Evolutionary conservation across 2,888 invertebrate species (phyloP), one percentile per base, ranked within the genome.

Genomic region (Caenorhabditis macrosperma): DNA sequence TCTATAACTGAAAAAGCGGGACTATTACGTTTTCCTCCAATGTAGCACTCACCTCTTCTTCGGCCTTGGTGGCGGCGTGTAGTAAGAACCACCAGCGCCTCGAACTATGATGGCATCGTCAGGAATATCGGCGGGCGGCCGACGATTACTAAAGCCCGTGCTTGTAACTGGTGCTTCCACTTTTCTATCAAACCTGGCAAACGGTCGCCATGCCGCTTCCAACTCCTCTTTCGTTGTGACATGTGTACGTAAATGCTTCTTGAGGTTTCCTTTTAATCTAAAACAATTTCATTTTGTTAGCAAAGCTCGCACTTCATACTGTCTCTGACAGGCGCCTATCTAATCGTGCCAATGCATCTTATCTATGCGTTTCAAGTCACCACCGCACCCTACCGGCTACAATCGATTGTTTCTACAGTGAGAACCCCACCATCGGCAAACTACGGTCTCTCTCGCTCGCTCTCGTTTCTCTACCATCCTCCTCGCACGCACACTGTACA

Each of bases 211-310:
- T 1, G 90, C 90, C 30, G 86, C 88, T 69, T 91, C 90, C 22
- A 90, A 80, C 59, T 90, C 90, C 76, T 90, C 90, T 63, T 90
- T 89, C 15, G 88, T 85, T n/a, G 82, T 85, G 2, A 91, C 89
- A 63, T 90, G 90, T 2, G 90, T 90, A 61, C 90, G 88, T 38
- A 90, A 68, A 78, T 90, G 90, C 59, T 90, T 90, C 76, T 90
- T 90, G 54, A 90, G 71, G 68, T 90, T 90, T 38, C 90, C 90
- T 60, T 83, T 82, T 24, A 85, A 35, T 52, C 85, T 81, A 71
- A 59, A 85, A 67, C 15, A 35, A 33, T 61, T 46, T 28, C 46
- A 15, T 35, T 38, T 24, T 17, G 41, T 33, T 30, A n/a, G n/a
- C n/a, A n/a, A 10, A 2, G 30, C 10, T 54, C 22, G 26, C 15